Conservation (phyloP, 2,888 invertebrate species). For the Melanostoma mellinum region DNA sequence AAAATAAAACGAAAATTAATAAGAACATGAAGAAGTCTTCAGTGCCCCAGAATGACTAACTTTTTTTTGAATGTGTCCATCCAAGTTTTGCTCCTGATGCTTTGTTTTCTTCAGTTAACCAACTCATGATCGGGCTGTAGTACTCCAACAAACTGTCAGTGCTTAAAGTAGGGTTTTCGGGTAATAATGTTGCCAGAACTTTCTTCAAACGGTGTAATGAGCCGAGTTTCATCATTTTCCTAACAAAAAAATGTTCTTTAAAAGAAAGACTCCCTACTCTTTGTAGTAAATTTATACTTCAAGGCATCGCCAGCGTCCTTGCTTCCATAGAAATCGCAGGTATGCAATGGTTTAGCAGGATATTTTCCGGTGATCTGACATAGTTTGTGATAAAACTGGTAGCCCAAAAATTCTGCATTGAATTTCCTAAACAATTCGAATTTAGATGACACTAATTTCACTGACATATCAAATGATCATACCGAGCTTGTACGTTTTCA, state of each 20-base stretch:
- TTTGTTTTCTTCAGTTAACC: not conserved
- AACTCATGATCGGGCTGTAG: no score
- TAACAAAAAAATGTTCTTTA: not conserved
- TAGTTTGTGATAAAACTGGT: constrained; percentile 12
- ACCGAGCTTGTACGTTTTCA: constrained; percentile 2
- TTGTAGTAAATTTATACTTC: not conserved
- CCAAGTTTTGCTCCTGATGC: not conserved
- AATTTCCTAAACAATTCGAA: not conserved
- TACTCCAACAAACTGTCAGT: no score
- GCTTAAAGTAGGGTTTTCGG: no score
- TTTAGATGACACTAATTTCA: no score
- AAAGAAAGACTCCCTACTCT: not conserved
- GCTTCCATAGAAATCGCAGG: constrained; percentile 4
- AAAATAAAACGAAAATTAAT: not conserved
- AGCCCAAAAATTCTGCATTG: not conserved
- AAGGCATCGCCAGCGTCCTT: not conserved
- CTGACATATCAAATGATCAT: not conserved
- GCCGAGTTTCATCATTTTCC: not conserved
- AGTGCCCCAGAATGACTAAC: not conserved
- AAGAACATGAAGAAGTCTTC: not conserved
- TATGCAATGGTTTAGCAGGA: not conserved
- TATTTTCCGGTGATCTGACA: constrained; percentile 9
- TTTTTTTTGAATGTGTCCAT: constrained; percentile 10
- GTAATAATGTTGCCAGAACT: no score
- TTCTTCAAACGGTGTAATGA: no score